Conservation (phyloP, 2,113 vertebrate genomes). For the Noctilio leporinus region DNA sequence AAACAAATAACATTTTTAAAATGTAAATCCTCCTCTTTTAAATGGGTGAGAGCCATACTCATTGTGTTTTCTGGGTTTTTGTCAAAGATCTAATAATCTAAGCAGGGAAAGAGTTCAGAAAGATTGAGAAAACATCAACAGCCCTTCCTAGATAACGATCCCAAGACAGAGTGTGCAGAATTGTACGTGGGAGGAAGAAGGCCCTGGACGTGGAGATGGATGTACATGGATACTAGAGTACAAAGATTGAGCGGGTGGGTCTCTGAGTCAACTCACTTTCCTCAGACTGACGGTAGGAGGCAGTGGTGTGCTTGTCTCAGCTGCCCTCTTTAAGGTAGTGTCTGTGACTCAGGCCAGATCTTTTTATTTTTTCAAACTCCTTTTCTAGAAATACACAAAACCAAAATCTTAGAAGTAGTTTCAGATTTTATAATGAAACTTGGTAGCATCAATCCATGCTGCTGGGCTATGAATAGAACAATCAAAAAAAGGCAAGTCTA, state of each 20-base stretch:
- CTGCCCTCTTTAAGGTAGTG: not conserved
- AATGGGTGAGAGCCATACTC: not conserved
- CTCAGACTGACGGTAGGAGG: conserved; percentile 30
- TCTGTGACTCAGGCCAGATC: not conserved
- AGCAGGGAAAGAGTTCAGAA: not conserved
- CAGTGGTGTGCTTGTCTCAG: not conserved
- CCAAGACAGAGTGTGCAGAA: not conserved
- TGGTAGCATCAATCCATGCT: not conserved
- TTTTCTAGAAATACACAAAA: conserved; percentile 40
- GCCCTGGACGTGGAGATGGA: not conserved
- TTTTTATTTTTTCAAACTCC: not conserved
- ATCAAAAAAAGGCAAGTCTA: not conserved
- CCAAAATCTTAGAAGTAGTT: conserved; percentile 30
- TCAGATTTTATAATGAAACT: conserved; percentile 15
- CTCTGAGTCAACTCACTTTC: not conserved
- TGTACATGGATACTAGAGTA: not conserved
- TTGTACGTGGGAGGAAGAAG: not conserved
- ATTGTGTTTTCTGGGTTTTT: not conserved
- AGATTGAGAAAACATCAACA: not conserved
- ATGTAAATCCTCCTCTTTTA: not conserved
- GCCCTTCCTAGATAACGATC: not conserved
- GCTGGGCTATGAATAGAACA: not conserved
- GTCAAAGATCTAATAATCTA: not conserved
- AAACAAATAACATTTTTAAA: too few species aligned
- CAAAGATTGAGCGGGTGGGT: not conserved